Conservation (phyloP, 2,888 invertebrate species). For the Limnephilus rhombicus region DNA sequence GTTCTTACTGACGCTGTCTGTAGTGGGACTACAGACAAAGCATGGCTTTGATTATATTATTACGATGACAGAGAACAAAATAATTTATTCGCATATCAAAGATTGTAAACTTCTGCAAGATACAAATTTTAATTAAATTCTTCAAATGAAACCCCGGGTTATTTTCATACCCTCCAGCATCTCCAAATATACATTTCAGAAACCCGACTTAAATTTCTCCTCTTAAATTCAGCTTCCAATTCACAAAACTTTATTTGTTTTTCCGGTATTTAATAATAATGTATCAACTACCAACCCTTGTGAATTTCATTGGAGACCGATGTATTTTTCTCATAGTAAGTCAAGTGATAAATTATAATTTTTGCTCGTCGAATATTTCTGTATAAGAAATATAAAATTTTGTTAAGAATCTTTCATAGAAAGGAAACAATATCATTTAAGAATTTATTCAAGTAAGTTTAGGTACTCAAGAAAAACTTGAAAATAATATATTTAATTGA, state of each 20-base stretch:
- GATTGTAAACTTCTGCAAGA: neutral
- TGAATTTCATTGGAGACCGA: neutral
- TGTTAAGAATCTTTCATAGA: too few relatives aligned
- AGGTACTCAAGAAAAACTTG: neutral
- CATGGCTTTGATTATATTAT: too few relatives aligned
- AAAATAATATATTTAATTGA: neutral
- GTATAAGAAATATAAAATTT: too few relatives aligned
- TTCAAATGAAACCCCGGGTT: neutral
- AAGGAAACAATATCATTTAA: neutral
- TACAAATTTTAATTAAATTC: too few relatives aligned
- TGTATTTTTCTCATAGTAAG: neutral
- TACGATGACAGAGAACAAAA: too few relatives aligned
- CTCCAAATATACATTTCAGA: neutral
- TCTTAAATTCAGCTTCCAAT: neutral
- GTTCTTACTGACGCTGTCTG: too few relatives aligned
- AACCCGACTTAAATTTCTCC: neutral
- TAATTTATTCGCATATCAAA: neutral
- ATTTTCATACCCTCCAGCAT: neutral
- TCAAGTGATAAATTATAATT: neutral
- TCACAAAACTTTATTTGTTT: neutral
- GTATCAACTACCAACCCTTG: neutral
- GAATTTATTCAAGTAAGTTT: neutral
- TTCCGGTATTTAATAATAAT: neutral
- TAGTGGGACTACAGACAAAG: too few relatives aligned
- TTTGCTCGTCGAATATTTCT: neutral